phyloP scores from a whole-genome alignment of 2,797 vertebrate species.

The Cephalopachus bancanus region DNA sequence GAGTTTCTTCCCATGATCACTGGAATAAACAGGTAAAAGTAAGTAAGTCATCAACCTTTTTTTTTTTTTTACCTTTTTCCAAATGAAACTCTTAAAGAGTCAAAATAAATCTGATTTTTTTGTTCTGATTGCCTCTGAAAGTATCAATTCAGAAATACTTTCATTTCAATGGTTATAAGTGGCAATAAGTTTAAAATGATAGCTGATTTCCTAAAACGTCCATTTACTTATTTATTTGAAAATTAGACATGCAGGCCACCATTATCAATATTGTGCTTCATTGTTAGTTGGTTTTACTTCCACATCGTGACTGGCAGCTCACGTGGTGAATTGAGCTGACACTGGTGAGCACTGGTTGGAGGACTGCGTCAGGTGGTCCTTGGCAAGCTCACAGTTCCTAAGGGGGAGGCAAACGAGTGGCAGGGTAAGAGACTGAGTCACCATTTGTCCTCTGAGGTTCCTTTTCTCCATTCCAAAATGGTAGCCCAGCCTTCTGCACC shows the following conservation, averaged over 20 bases:
- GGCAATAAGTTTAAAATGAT: not conserved
- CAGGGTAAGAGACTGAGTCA: accelerated
- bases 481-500: not conserved
- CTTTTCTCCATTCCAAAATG: not conserved
- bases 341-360: not conserved
- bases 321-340: accelerated
- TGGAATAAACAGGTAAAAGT: not conserved
- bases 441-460: not conserved
- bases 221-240: not conserved
- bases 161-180: not conserved
- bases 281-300: not conserved
- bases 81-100: not conserved
- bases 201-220: not conserved
- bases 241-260: not conserved
- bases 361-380: accelerated
- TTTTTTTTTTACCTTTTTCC: not conserved
- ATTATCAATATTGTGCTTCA: not conserved
- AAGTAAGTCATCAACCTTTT: not conserved
- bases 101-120: not conserved
- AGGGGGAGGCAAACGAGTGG: too few relatives aligned
- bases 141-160: not conserved
- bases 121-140: not conserved
- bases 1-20: not conserved
- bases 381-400: accelerated
- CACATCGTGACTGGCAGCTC: not conserved